Percentiles rank a stretch among this genome's conserved stretches.
Evolutionary conservation across 2,113 vertebrate species (phyloP).

Genomic region (Notarius quadriscutis): DNA sequence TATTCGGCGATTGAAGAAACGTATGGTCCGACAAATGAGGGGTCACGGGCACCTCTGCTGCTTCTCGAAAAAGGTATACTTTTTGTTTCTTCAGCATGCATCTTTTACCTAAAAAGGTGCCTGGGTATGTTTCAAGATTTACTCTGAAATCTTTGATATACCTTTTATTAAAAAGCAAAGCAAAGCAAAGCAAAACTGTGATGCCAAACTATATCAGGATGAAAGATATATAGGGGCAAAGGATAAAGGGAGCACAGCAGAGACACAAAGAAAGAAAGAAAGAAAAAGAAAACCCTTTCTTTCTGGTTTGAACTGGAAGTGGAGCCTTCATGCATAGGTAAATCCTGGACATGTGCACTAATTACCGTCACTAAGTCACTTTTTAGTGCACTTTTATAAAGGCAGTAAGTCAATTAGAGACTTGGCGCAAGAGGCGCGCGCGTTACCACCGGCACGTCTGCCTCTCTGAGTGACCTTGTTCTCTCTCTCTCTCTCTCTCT

Average conservation of each 20-base stretch:
- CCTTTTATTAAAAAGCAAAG: no score
- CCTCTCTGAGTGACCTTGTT: slow-evolving; percentile 53
- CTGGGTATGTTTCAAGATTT: not conserved
- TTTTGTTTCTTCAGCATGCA: not conserved
- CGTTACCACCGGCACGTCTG: slow-evolving; percentile 54
- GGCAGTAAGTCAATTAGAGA: not conserved
- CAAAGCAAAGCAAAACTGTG: no score
- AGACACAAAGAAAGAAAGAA: no score
- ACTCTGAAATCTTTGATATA: not conserved
- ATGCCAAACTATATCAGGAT: not conserved
- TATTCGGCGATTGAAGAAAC: no score
- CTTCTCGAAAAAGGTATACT: no score
- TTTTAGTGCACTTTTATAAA: not conserved
- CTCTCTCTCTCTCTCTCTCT: slow-evolving; percentile 48
- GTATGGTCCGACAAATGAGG: no score
- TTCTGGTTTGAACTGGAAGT: not conserved
- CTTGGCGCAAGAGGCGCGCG: slow-evolving; percentile 17
- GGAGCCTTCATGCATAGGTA: not conserved
- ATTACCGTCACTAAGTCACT: not conserved
- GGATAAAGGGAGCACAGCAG: no score
- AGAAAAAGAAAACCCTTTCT: not conserved
- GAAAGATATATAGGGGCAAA: not conserved
- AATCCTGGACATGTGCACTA: not conserved
- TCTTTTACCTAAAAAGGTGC: not conserved
- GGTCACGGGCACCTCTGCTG: no score